phyloP scores from a whole-genome alignment of 1,140 invertebrate genomes.

The Venturia canescens region DNA sequence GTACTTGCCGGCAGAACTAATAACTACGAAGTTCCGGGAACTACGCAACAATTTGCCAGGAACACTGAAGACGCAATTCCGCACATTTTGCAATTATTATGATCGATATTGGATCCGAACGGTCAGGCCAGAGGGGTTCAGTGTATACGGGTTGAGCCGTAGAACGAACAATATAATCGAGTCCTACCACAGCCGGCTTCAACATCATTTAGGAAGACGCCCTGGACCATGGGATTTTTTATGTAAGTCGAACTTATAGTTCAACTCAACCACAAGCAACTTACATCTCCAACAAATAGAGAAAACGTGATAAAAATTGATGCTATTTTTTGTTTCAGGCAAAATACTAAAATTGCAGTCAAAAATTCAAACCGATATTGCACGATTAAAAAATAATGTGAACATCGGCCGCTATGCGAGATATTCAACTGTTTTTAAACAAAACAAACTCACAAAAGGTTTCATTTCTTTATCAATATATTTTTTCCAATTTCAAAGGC shows the following conservation, averaged over 20 bases:
- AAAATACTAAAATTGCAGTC: constrained; percentile 35
- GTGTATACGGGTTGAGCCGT: constrained; percentile 35
- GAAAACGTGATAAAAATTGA: too few species aligned
- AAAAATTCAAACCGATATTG: constrained; percentile 4
- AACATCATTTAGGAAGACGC: background rate
- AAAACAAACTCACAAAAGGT: constrained; percentile 12
- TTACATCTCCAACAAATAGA: background rate
- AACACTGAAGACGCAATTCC: background rate
- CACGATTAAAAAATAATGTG: background rate
- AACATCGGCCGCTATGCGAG: constrained; percentile 11
- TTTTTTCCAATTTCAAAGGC: background rate
- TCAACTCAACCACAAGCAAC: background rate
- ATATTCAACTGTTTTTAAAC: constrained; percentile 15
- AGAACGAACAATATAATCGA: constrained; percentile 34
- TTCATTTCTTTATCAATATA: background rate
- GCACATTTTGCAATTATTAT: constrained; percentile 6
- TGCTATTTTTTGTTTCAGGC: background rate
- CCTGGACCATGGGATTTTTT: constrained; percentile 26
- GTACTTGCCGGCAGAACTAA: constrained; percentile 2
- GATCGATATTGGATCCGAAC: constrained; percentile 25
- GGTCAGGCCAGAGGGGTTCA: constrained; percentile 21
- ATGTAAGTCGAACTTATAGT: background rate
- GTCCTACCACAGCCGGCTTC: constrained; percentile 26
- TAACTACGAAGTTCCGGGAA: background rate
- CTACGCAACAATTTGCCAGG: background rate